A percentile compares a stretch with the other conserved stretches of the same genome.
phyloP scores from a whole-genome alignment of 2,113 vertebrate genomes.

The Xiphophorus couchianus region DNA sequence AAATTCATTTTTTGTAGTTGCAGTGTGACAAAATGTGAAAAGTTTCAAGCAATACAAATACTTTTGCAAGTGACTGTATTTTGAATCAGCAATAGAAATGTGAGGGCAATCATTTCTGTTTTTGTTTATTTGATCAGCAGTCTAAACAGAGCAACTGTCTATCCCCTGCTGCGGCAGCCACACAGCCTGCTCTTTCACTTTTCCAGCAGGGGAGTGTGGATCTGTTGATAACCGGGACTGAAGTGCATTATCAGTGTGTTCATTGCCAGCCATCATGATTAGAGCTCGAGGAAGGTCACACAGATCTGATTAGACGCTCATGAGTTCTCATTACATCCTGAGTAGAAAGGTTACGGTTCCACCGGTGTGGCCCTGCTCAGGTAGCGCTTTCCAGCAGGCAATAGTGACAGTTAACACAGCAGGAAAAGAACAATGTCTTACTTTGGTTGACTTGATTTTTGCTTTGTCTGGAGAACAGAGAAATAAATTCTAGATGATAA shows the following conservation, averaged over 20 bases:
- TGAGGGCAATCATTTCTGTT: not conserved
- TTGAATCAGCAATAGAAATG: not conserved
- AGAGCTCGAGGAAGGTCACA: conserved; percentile 71
- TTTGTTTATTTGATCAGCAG: conserved; percentile 43
- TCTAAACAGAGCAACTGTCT: conserved; percentile 41
- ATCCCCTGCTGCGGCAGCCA: conserved; percentile 8
- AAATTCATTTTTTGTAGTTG: not conserved
- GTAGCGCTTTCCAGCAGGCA: conserved; percentile 35
- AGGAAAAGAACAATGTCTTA: conserved; percentile 14
- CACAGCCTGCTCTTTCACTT: conserved; percentile 47
- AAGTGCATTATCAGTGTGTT: conserved; percentile 78
- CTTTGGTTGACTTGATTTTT: conserved; percentile 46
- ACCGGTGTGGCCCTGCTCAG: conserved; percentile 51
- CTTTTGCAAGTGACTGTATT: not conserved
- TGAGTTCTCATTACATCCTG: conserved; percentile 72
- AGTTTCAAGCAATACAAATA: not conserved
- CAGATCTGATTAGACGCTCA: conserved; percentile 77
- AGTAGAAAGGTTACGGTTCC: conserved; percentile 61
- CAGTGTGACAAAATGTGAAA: not conserved
- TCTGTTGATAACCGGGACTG: conserved; percentile 74
- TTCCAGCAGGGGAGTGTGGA: conserved; percentile 64
- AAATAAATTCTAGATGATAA: conserved; percentile 44
- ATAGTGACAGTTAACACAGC: conserved; percentile 5
- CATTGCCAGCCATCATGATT: conserved; percentile 76
- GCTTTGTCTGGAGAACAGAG: conserved; percentile 39